Conservation (phyloP, 2,797 vertebrate genomes). For the Propithecus perrieri region DNA sequence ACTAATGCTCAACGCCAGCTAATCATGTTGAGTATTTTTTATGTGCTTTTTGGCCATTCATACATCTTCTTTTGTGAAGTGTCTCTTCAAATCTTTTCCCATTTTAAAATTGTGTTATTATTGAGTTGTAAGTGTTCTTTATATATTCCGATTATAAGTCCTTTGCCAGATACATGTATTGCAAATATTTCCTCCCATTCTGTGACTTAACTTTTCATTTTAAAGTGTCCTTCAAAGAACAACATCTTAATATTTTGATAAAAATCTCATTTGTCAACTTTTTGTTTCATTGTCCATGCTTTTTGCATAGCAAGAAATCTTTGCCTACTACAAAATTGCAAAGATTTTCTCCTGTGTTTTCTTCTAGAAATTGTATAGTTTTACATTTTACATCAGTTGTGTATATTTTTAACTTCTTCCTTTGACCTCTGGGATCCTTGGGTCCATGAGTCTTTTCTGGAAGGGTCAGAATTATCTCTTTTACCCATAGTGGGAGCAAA, state of each 20-base stretch:
- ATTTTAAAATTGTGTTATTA: slow-evolving; percentile 9
- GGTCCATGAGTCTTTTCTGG: not conserved
- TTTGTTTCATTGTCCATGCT: not conserved
- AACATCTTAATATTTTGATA: not conserved
- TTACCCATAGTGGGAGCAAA: not conserved
- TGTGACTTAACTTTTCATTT: slow-evolving; percentile 2
- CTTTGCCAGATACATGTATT: not conserved
- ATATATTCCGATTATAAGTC: not conserved
- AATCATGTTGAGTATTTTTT: not conserved
- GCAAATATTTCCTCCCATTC: not conserved
- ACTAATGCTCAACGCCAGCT: slow-evolving; percentile 17
- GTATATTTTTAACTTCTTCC: not conserved
- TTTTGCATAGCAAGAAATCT: not conserved
- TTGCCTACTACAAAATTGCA: not conserved
- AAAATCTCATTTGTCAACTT: not conserved
- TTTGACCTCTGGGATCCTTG: slow-evolving; percentile 33
- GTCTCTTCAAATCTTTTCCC: not conserved
- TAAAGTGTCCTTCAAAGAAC: not conserved
- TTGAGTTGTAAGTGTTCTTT: not conserved
- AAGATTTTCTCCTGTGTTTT: not conserved
- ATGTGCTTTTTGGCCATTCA: not conserved
- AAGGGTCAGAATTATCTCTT: not conserved
- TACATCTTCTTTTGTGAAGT: not conserved
- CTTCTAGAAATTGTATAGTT: not conserved
- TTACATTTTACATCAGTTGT: slow-evolving; percentile 24